Percentiles rank a stretch among this genome's conserved stretches.
Evolutionary conservation across 2,888 invertebrate genomes (phyloP).

Genomic region (Philopedon plagiatum): DNA sequence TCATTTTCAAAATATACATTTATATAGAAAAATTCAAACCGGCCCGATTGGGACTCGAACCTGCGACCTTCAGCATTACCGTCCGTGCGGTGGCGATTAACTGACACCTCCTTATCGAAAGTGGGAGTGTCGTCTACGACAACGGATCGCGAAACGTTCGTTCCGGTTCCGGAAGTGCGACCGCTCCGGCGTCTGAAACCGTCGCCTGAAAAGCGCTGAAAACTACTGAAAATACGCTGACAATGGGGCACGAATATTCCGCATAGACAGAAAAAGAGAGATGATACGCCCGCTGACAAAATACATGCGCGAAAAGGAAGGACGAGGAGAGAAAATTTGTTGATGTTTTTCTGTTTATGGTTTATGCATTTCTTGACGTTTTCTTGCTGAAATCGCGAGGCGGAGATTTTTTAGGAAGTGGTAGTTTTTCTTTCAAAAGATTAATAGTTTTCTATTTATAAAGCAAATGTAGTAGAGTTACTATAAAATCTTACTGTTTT

Average conservation of each 20-base stretch:
- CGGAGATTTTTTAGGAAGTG: neutral
- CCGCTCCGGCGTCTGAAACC: constrained; percentile 11
- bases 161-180: neutral
- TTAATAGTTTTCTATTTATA: neutral
- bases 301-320: constrained; percentile 46
- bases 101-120: constrained; percentile 17
- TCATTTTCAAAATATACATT: neutral
- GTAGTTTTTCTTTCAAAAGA: neutral
- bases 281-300: constrained; percentile 37
- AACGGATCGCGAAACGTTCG: neutral
- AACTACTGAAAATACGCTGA: constrained; percentile 32
- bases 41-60: neutral
- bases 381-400: neutral
- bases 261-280: constrained; percentile 37
- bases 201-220: constrained; percentile 39
- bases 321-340: constrained; percentile 29
- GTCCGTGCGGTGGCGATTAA: constrained; percentile 21
- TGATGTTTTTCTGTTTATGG: constrained; percentile 4
- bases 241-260: constrained; percentile 31
- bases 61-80: constrained; percentile 3
- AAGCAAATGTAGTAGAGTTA: too few species aligned
- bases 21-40: neutral
- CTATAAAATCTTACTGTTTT: too few species aligned
- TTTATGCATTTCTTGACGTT: neutral
- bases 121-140: constrained; percentile 44